Evolutionary conservation across 2,888 invertebrate species (phyloP).

Genomic region (Agonum fuliginosum): DNA sequence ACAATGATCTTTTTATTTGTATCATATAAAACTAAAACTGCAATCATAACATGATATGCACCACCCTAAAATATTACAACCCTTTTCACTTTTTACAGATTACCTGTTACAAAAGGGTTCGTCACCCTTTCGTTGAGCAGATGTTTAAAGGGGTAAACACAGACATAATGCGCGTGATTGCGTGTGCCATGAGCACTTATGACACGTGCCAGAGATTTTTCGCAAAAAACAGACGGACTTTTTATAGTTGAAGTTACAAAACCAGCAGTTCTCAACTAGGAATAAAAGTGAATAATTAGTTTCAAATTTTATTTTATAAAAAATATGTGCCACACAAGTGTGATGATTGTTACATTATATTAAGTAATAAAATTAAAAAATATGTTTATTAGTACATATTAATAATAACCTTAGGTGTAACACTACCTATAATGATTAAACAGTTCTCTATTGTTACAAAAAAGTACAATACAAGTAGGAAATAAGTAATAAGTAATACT

Average conservation of each 20-base stretch:
- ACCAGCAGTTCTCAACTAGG: conserved; percentile 7
- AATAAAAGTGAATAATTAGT: no score
- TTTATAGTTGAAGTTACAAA: background rate
- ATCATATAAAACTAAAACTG: conserved; percentile 4
- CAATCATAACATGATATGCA: conserved; percentile 4
- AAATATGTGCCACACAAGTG: no score
- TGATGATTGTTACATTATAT: no score
- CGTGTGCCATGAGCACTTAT: conserved; percentile 9
- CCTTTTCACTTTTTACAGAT: conserved; percentile 46
- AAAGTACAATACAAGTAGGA: no score
- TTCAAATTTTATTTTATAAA: no score
- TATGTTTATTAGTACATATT: no score
- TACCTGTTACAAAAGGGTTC: conserved; percentile 47
- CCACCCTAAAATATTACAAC: conserved; percentile 43
- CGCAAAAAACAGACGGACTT: background rate
- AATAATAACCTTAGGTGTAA: no score
- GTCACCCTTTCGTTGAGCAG: conserved; percentile 45
- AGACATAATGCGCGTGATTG: background rate
- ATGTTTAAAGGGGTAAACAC: conserved; percentile 38
- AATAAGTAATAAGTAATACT: no score
- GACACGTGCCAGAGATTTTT: conserved; percentile 7
- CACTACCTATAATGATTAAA: no score
- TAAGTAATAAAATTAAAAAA: no score
- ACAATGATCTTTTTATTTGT: background rate
- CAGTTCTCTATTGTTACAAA: no score